These are phyloP conservation scores for Muscicapa comitata DNA, from an alignment of 2,797 vertebrate genomes.

Conservation along the genomic window DNA sequence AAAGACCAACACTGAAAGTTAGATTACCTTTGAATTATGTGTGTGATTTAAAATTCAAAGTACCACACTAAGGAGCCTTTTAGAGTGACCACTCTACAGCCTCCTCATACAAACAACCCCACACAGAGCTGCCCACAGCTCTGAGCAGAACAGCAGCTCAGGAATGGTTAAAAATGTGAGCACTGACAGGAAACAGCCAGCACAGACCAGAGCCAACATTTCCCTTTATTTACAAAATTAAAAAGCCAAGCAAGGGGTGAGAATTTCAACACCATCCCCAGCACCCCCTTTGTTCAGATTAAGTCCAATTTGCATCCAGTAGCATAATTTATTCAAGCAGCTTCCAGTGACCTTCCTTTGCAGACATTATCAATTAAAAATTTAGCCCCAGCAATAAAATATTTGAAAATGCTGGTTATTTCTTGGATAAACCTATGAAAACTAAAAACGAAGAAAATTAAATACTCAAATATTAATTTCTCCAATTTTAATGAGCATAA, in stretches of 20 bases:
- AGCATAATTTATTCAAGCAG: not conserved
- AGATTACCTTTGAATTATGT: constrained; percentile 96
- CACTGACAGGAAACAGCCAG: not conserved
- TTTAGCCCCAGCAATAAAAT: not conserved
- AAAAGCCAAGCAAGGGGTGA: not conserved
- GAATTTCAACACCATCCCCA: not conserved
- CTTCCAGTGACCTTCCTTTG: not conserved
- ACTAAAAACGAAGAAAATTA: not conserved
- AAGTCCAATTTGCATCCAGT: not conserved
- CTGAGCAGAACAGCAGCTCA: constrained; percentile 76
- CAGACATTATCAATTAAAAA: not conserved
- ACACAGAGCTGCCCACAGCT: constrained; percentile 76
- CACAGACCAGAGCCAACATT: not conserved
- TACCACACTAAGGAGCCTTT: constrained; percentile 86
- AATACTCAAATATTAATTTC: not conserved
- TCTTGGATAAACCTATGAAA: not conserved
- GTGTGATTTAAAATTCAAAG: constrained; percentile 96
- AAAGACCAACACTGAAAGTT: constrained; percentile 85
- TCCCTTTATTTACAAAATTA: constrained; percentile 11
- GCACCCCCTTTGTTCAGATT: not conserved
- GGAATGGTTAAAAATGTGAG: constrained; percentile 27
- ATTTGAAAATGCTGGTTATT: not conserved
- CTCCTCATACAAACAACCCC: constrained; percentile 72
- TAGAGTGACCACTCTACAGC: constrained; percentile 81
- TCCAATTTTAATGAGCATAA: not conserved